Base-by-base conservation (phyloP, 2,797 vertebrate species). In the Danio choprae region DNA sequence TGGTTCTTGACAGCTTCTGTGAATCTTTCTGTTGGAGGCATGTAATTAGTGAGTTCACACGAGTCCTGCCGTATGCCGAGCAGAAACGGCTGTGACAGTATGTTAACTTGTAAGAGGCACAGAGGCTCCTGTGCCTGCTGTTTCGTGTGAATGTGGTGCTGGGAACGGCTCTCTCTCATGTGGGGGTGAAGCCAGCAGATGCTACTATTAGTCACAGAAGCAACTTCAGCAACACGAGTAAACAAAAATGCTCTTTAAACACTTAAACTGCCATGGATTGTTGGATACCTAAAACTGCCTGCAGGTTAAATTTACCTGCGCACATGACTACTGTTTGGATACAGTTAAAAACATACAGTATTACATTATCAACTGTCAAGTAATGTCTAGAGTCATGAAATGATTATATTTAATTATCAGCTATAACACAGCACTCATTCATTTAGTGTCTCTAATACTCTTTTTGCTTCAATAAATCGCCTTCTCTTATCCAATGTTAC, bases 1-100 rank as follows among this genome's bases (percentile, higher is more conserved):
- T 65, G 36, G 44, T 74, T 89, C 83, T 80, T 85, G 81, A 77
- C 89, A 90, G 89, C 64, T 89, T 90, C 90, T 84, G 77, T 73
- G 67, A 78, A 69, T 82, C 63, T 60, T 73, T 67, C 74, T 40
- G 68, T 53, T 86, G 81, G 81, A 86, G 82, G 86, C 81, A 83
- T 86, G 65, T 92, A 93, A 93, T 93, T 92, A 92, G 80, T 83
- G 86, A 87, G 84, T 74, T 90, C 86, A 89, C 87, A 87, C 86
- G 69, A 36, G 22, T 81, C 80, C 50, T 87, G 86, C 89, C 71
- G 85, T 87, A 90, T 88, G 85, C 82, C 79, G 78, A 87, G 87
- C 84, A 87, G 86, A 80, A 86, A 84, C 87, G 86, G 84, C 83
- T 84, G 86, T 82, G 71, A 84, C 86, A 89, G 84, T 90, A 89